These are phyloP conservation scores for Sebastolobus alascanus DNA, from an alignment of 2,797 vertebrate genomes.

Conservation along the genomic window DNA sequence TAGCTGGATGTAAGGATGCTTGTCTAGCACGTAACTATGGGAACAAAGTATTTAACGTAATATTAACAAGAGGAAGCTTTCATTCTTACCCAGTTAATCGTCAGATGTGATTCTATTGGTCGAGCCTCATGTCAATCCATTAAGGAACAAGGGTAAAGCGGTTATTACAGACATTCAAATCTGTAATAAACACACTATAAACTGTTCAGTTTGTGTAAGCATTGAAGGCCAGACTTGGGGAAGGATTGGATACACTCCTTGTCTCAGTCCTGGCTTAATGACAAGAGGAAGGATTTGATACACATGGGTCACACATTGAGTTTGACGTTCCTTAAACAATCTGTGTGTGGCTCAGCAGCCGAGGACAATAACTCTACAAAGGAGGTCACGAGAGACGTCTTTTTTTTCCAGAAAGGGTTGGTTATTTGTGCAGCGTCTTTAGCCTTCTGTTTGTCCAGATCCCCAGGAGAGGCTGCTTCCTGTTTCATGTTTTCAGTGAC, in stretches of 20 bases:
- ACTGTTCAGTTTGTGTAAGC: slow-evolving; percentile 6
- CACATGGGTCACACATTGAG: slow-evolving; percentile 42
- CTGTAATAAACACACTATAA: slow-evolving; percentile 32
- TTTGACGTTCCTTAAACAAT: slow-evolving; percentile 57
- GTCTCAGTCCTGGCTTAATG: slow-evolving; percentile 30
- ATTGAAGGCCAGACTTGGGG: slow-evolving; percentile 8
- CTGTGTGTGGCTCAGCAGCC: slow-evolving; percentile 61
- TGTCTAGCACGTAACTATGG: slow-evolving; percentile 40
- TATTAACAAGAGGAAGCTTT: slow-evolving; percentile 6
- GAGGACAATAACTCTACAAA: slow-evolving; percentile 52
- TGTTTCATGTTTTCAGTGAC: slow-evolving; percentile 49
- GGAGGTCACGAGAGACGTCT: slow-evolving; percentile 30
- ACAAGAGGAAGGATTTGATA: slow-evolving; percentile 49
- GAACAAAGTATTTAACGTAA: slow-evolving; percentile 35
- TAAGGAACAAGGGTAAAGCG: neutral
- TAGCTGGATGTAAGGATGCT: neutral
- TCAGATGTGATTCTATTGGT: neutral
- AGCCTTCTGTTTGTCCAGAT: slow-evolving; percentile 54
- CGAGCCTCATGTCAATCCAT: neutral
- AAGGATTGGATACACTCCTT: slow-evolving; percentile 28
- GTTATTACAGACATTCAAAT: slow-evolving; percentile 16
- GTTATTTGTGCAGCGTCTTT: slow-evolving; percentile 52
- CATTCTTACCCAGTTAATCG: slow-evolving; percentile 17
- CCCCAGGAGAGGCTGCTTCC: slow-evolving; percentile 62
- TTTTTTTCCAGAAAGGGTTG: slow-evolving; percentile 18